Conservation (phyloP, 2,113 vertebrate species). For the Struthidea cinerea region DNA sequence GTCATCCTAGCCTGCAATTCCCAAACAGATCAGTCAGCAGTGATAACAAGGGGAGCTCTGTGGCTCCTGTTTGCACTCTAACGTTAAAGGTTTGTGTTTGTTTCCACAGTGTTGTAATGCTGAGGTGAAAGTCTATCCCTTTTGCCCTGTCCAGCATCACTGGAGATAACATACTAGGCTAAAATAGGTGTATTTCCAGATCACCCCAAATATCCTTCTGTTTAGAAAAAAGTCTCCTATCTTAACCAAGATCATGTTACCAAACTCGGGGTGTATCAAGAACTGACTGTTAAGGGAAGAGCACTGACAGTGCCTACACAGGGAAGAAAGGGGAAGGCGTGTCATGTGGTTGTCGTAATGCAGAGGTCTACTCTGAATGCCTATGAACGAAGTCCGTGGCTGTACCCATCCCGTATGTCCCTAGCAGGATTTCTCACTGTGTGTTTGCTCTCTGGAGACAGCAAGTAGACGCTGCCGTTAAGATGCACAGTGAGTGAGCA, state of each 20-base stretch:
- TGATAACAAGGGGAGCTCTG: constrained; percentile 26
- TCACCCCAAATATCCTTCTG: not conserved
- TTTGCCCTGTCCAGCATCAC: not conserved
- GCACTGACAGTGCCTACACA: not conserved
- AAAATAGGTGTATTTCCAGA: not conserved
- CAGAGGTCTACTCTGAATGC: not conserved
- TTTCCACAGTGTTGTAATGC: not conserved
- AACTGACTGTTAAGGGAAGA: not conserved
- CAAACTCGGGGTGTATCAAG: not conserved
- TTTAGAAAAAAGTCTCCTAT: not conserved
- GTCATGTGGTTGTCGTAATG: not conserved
- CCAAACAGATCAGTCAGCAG: not conserved
- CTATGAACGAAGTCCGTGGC: not conserved
- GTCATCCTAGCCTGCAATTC: constrained; percentile 20
- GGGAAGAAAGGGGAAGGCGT: not conserved
- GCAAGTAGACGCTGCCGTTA: not conserved
- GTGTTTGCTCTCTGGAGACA: not conserved
- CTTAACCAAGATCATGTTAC: not conserved
- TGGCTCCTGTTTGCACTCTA: not conserved
- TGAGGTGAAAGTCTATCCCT: not conserved
- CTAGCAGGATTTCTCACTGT: not conserved
- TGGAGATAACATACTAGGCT: not conserved
- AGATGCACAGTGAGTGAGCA: not conserved
- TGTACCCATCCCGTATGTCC: not conserved
- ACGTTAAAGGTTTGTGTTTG: not conserved